Conservation (phyloP, 2,113 vertebrate genomes). For the Cyanoliseus patagonus region DNA sequence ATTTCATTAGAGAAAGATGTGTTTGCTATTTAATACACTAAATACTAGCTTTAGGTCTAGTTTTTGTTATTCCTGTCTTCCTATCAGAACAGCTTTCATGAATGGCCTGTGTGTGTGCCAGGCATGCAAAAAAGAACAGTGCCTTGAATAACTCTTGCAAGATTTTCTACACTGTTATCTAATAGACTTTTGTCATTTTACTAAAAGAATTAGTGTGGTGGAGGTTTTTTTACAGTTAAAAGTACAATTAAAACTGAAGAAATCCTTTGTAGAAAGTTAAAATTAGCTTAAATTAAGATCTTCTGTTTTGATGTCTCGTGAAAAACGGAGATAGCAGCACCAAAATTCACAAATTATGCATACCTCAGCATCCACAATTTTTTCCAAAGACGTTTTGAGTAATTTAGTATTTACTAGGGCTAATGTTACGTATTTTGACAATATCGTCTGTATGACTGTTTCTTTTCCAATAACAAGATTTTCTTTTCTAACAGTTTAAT, state of each 20-base stretch:
- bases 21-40: constrained; percentile 37
- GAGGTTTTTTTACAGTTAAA: not conserved
- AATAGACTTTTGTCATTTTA: not conserved
- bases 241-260: not conserved
- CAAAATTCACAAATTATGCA: not conserved
- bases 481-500: not conserved
- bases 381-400: constrained; percentile 17
- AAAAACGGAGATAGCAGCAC: not conserved
- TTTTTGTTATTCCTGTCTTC: not conserved
- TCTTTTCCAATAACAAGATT: not conserved
- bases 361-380: not conserved
- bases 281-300: not conserved
- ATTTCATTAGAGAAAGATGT: constrained; percentile 46
- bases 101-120: not conserved
- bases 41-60: not conserved
- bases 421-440: not conserved
- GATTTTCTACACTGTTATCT: not conserved
- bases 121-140: not conserved
- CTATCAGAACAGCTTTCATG: not conserved
- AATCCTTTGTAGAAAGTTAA: not conserved
- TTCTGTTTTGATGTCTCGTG: not conserved
- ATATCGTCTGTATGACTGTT: not conserved
- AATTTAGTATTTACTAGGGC: not conserved
- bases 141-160: not conserved
- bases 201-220: not conserved